phyloP scores from a whole-genome alignment of 2,113 vertebrate species.

The Oreochromis aureus region DNA sequence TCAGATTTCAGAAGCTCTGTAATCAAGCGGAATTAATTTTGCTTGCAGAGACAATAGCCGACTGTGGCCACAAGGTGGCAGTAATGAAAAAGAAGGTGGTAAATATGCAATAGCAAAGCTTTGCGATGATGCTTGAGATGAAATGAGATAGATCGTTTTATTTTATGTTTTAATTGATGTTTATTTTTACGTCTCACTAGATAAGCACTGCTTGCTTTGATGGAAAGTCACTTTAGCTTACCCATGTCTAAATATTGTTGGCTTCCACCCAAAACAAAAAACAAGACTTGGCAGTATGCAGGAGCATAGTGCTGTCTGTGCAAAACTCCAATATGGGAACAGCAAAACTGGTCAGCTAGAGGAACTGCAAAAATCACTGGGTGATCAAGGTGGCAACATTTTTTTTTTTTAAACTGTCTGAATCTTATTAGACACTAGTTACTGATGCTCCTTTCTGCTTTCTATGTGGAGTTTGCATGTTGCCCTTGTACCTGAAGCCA shows the following conservation, averaged over 20 bases:
- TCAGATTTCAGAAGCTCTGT: background rate
- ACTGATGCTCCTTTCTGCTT: background rate
- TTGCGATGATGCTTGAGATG: background rate
- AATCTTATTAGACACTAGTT: background rate
- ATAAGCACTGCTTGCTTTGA: background rate
- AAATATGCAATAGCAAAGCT: background rate
- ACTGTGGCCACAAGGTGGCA: background rate
- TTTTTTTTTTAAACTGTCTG: too few species aligned
- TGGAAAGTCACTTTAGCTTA: background rate
- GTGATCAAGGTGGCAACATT: background rate
- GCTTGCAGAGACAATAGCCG: background rate
- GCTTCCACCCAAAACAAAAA: background rate
- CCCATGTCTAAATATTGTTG: background rate
- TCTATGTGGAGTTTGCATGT: background rate
- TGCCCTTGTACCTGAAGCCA: background rate
- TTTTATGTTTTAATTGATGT: background rate
- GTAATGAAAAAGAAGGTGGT: background rate
- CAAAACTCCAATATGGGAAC: background rate
- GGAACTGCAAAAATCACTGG: background rate
- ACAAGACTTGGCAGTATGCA: background rate
- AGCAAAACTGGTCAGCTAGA: background rate
- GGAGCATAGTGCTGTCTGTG: background rate
- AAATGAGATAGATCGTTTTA: background rate
- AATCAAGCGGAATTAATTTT: background rate
- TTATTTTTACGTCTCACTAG: background rate